Base-by-base conservation (phyloP, 1,140 invertebrate genomes). In the Nylanderia fulva region DNA sequence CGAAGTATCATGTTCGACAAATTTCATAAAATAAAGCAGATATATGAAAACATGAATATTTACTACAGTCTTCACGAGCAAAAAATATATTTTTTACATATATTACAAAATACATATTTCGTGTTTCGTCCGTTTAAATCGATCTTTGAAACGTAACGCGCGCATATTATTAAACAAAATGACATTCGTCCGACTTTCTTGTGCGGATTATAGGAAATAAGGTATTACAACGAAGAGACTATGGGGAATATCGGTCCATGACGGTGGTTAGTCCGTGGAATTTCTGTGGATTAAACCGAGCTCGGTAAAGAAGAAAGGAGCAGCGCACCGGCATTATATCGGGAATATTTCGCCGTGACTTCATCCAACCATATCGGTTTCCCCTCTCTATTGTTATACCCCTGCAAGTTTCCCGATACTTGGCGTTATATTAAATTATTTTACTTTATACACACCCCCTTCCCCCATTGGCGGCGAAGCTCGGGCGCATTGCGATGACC, bases 381-480 rank as follows among this genome's bases (percentile, higher is more conserved):
- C 80, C 85, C 84, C 84, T 58, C 72, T 86, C 69, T 56, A 89
- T 91, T 91, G 91, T 91, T 92, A 90, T 85, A 87, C 84, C 76
- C 54, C 83, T 76, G 29, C 90, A 77, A 89, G 86, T 92, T 92
- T 91, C 85, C 92, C 90, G 69, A 92, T 91, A 92, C 88, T 89
- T 89, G 79, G 84, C 84, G 79, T 91, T 86, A 89, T 91, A 91
- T 92, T 91, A 92, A 91, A 91, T 89, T 92, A 89, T 89, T 89
- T 87, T 87, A 90, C 76, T 87, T 90, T 85, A 88, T 86, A 89
- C 88, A 54, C 45, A 72, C 42, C 15, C 75, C 15, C 15, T 48
- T 48, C 61, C 54, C 75, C n/a, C n/a, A n/a, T n/a, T n/a, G 75
- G 60, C 64, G 27, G 18, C 39, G 42, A 15, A 15, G 11, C 45